Evolutionary conservation across 1,140 invertebrate genomes (phyloP).

Genomic region (Drosophila ananassae): DNA sequence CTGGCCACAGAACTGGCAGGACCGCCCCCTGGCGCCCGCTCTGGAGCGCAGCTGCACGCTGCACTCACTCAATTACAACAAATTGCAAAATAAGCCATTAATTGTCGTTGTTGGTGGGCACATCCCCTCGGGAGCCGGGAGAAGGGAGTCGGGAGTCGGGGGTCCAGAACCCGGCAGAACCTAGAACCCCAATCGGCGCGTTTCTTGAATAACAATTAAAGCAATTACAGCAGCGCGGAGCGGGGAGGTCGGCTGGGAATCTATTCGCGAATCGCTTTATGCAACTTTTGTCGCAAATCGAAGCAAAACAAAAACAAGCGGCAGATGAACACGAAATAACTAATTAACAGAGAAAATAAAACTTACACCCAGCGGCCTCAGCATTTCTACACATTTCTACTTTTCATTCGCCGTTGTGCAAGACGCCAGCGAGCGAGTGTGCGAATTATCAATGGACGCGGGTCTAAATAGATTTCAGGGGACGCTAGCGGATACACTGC

Average conservation of each 20-base stretch:
- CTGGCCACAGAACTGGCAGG: background rate
- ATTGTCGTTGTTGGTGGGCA: slow-evolving; percentile 60
- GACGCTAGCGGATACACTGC: slow-evolving; percentile 5
- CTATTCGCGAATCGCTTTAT: slow-evolving; percentile 45
- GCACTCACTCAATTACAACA: slow-evolving; percentile 63
- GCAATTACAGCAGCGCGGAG: slow-evolving; percentile 39
- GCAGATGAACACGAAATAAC: slow-evolving; percentile 2
- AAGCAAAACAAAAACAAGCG: background rate
- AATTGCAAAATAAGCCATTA: slow-evolving; percentile 66
- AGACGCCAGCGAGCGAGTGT: slow-evolving; percentile 7
- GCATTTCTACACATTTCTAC: slow-evolving; percentile 16
- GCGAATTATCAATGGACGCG: slow-evolving; percentile 39
- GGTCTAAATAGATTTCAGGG: slow-evolving; percentile 9
- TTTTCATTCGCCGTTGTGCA: slow-evolving; percentile 6
- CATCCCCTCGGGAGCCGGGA: slow-evolving; percentile 52
- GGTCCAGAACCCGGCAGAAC: slow-evolving; percentile 17
- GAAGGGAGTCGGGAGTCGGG: slow-evolving; percentile 21
- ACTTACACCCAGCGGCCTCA: slow-evolving; percentile 27
- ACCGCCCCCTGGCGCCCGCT: slow-evolving; percentile 13
- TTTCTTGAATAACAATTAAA: slow-evolving; percentile 74
- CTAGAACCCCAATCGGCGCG: slow-evolving; percentile 26
- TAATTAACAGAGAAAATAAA: slow-evolving; percentile 25
- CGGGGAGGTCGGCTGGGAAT: slow-evolving; percentile 26
- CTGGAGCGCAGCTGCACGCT: slow-evolving; percentile 43
- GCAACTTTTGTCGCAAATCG: slow-evolving; percentile 18